Evolutionary conservation across 2,888 invertebrate genomes (phyloP), one percentile per base, ranked within the genome.

Genomic region (Listrodromus nycthemerus): DNA sequence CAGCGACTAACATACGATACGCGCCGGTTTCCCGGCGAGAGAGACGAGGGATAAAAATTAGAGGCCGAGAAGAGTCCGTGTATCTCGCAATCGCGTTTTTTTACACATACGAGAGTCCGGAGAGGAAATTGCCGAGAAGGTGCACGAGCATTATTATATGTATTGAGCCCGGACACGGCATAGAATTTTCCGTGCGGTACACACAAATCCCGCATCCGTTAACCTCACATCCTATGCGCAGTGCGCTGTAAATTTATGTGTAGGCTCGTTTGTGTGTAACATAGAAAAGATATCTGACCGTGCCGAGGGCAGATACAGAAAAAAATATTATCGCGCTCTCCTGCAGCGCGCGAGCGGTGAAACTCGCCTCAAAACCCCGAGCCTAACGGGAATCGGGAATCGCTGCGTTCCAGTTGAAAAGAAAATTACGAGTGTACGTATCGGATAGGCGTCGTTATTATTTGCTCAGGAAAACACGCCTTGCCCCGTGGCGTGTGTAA

Each of bases 131-230:
- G 48, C 70, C 58, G 79, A 79, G 77, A 77, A 82, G 78, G 78
- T 79, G 75, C 65, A 74, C 82, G 48, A 41, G 67, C 55, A 71
- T 79, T 79, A 83, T 83, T 83, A 83, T 70, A 83, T 83, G 79
- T 75, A 83, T 83, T 79, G 79, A 83, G 79, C 78, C 74, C 79
- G 82, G 74, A 83, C 79, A 66, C 75, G 79, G 74, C 79, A 79
- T 83, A 79, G 82, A 83, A 83, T 83, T 83, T 83, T 83, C 82
- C 78, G 63, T 78, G 52, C 63, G 37, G 55, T 74, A 67, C 82
- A 81, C 76, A 76, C 66, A 79, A 67, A 75, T 13, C 55, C 63
- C 82, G 55, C 70, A 83, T 83, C 82, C 82, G 79, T 74, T 82
- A 74, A 78, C 73, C 70, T 70, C 70, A 66, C 58, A 81, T 81